A percentile compares a stretch with the other conserved stretches of the same genome.
Evolutionary conservation across 2,888 invertebrate species (phyloP).

Genomic region (Pseudococcus longispinus): DNA sequence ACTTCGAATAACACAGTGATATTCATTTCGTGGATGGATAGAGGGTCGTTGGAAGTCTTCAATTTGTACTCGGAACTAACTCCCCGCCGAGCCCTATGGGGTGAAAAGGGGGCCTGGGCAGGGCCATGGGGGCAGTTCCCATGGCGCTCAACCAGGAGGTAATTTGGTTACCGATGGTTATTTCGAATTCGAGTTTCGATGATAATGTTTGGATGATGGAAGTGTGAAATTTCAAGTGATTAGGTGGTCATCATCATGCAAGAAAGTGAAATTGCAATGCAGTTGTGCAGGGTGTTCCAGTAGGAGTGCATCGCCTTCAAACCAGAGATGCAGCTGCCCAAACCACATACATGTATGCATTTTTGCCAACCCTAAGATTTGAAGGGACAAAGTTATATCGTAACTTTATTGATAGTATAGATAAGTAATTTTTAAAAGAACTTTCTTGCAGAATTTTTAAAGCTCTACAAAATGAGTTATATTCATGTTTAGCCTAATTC

Average conservation of each 20-base stretch:
- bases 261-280: too few relatives aligned
- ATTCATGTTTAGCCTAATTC: too few relatives aligned
- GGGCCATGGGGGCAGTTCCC: constrained; percentile 56
- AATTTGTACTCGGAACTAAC: constrained; percentile 48
- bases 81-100: constrained; percentile 55
- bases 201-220: not conserved
- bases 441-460: too few relatives aligned
- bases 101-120: constrained; percentile 55
- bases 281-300: too few relatives aligned
- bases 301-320: too few relatives aligned
- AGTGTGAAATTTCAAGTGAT: not conserved
- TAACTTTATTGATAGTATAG: too few relatives aligned
- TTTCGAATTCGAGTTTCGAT: not conserved
- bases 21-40: not conserved
- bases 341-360: too few relatives aligned
- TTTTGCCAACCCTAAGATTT: too few relatives aligned
- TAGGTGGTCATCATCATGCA: not conserved
- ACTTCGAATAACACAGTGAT: not conserved
- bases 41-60: not conserved
- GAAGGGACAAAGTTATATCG: too few relatives aligned
- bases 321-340: too few relatives aligned
- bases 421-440: too few relatives aligned
- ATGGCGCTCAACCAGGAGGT: constrained; percentile 52
- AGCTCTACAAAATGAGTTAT: too few relatives aligned
- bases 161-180: not conserved